Conservation (phyloP, 2,888 invertebrate genomes). For the Cistogaster globosa region DNA sequence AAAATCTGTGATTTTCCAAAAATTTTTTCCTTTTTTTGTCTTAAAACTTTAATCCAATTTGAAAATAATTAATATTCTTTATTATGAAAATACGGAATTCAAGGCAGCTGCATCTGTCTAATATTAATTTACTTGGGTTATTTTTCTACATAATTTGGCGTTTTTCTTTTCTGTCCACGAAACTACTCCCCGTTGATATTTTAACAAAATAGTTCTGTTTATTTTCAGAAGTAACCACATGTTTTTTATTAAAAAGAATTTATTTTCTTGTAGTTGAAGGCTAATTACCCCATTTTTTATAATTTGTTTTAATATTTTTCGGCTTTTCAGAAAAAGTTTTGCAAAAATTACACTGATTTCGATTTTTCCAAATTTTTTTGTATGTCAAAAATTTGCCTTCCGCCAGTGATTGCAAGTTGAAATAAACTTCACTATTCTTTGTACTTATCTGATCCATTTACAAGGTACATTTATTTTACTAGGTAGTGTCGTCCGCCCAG, state of each 20-base stretch:
- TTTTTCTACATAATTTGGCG: constrained; percentile 50
- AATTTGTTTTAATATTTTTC: constrained; percentile 57
- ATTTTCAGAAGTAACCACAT: neutral
- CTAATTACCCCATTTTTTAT: constrained; percentile 72
- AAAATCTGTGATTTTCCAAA: constrained; percentile 14
- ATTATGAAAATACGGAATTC: constrained; percentile 4
- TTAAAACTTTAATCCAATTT: constrained; percentile 22
- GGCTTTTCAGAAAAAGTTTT: constrained; percentile 64
- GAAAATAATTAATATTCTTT: constrained; percentile 14
- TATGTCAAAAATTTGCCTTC: constrained; percentile 71
- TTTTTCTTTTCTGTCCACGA: constrained; percentile 15
- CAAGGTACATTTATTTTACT: too few species aligned
- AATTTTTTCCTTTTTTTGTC: neutral
- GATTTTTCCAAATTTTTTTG: constrained; percentile 73
- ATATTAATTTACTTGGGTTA: constrained; percentile 33
- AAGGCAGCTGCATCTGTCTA: constrained; percentile 10
- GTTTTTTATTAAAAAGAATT: neutral
- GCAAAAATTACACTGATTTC: constrained; percentile 72
- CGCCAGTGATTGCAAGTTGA: neutral
- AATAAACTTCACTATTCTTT: too few species aligned
- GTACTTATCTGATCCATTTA: too few species aligned
- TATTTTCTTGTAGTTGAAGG: neutral
- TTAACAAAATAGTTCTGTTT: neutral
- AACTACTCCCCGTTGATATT: constrained; percentile 47
- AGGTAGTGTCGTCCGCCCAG: too few species aligned